Conservation (phyloP, 1,140 invertebrate species). For the Thaumatotibia leucotreta region DNA sequence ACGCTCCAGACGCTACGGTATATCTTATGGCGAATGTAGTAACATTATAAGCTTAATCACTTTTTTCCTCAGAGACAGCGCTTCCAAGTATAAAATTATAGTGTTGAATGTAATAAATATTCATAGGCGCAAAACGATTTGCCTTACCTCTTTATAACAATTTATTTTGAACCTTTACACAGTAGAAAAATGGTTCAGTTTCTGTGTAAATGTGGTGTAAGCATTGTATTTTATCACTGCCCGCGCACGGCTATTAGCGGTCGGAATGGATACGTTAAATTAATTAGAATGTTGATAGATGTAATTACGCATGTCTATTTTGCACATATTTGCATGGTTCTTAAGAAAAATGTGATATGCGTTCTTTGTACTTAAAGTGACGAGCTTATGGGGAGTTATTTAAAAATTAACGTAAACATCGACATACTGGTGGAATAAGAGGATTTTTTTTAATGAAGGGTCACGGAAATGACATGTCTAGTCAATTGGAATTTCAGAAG, state of each 20-base stretch:
- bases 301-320: background rate
- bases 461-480: too few species aligned
- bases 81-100: background rate
- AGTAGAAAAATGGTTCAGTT: background rate
- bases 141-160: background rate
- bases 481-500: too few species aligned
- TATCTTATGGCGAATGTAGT: too few species aligned
- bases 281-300: conserved; percentile 2
- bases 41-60: background rate
- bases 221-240: background rate
- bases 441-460: too few species aligned
- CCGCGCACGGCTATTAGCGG: background rate
- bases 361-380: background rate
- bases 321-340: background rate
- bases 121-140: background rate
- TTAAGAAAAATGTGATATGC: background rate
- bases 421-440: too few species aligned
- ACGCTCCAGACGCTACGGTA: too few species aligned
- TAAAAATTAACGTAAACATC: too few species aligned
- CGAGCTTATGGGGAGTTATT: too few species aligned
- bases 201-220: background rate
- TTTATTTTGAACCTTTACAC: background rate
- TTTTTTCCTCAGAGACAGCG: background rate
- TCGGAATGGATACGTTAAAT: background rate
- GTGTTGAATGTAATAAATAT: background rate